Conservation (phyloP, 2,113 vertebrate genomes). For the Nothoprocta pentlandii region DNA sequence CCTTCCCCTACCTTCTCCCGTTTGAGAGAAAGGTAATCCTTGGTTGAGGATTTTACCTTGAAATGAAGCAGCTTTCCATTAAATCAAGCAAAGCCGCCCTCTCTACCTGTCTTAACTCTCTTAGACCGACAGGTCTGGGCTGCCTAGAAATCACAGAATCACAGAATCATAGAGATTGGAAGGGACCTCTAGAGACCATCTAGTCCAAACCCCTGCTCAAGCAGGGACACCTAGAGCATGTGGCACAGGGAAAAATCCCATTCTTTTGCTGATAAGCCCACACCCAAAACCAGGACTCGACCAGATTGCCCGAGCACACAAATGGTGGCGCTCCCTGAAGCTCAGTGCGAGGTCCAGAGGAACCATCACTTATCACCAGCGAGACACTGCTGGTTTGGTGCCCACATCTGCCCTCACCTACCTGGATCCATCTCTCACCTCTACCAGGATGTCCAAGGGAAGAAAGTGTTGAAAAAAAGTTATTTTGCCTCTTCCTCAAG, state of each 20-base stretch:
- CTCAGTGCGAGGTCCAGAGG: too few relatives aligned
- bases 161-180: too few relatives aligned
- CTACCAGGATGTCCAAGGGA: neutral
- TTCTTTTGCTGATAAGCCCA: neutral
- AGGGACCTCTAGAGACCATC: too few relatives aligned
- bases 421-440: neutral
- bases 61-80: neutral
- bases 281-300: neutral
- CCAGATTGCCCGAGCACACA: neutral
- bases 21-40: neutral
- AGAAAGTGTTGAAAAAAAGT: fast-evolving
- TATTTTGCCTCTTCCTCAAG: neutral
- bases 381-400: neutral
- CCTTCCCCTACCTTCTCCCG: neutral
- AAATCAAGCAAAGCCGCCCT: neutral
- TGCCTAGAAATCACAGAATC: neutral
- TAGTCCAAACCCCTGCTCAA: too few relatives aligned
- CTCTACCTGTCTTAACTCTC: neutral
- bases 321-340: neutral
- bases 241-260: too few relatives aligned
- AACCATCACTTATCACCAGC: neutral
- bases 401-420: neutral
- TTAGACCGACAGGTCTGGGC: neutral
- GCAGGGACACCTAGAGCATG: too few relatives aligned
- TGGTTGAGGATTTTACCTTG: neutral